phyloP scores from a whole-genome alignment of 1,140 invertebrate genomes.

The Drosophila oshimai region DNA sequence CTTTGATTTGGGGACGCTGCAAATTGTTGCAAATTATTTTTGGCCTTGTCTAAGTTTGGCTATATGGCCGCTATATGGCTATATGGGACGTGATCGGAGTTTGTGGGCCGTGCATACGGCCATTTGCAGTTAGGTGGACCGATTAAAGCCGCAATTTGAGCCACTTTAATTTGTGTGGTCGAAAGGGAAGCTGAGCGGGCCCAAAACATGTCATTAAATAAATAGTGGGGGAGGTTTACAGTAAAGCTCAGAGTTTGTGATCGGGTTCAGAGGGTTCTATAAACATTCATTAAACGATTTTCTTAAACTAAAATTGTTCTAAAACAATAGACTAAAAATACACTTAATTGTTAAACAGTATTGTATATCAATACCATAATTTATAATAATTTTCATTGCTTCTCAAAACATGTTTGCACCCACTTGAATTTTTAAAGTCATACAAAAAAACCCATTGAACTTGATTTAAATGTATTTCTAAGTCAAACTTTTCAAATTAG shows the following conservation, averaged over 20 bases:
- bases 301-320: too few relatives aligned
- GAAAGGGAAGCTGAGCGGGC: slow-evolving; percentile 19
- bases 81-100: slow-evolving; percentile 34
- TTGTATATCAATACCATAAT: too few relatives aligned
- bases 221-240: slow-evolving; percentile 25
- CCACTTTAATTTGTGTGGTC: slow-evolving; percentile 66
- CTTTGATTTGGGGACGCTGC: slow-evolving; percentile 48
- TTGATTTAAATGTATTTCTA: too few relatives aligned
- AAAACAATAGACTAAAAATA: too few relatives aligned
- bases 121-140: slow-evolving; percentile 36
- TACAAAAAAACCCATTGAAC: too few relatives aligned
- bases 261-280: slow-evolving; percentile 8
- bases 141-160: slow-evolving; percentile 43
- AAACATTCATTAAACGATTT: too few relatives aligned
- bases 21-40: slow-evolving; percentile 79
- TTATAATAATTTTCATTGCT: neutral
- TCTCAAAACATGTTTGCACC: too few relatives aligned
- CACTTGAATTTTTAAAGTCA: too few relatives aligned
- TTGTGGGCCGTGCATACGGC: slow-evolving; percentile 35
- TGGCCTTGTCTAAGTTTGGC: slow-evolving; percentile 77
- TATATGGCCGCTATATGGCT: slow-evolving; percentile 28
- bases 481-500: too few relatives aligned
- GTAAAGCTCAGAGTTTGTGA: neutral
- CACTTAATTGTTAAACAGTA: too few relatives aligned
- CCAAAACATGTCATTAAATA: slow-evolving; percentile 46